Base-by-base conservation (phyloP, 2,113 vertebrate genomes). In the Syngnathus typhle region DNA sequence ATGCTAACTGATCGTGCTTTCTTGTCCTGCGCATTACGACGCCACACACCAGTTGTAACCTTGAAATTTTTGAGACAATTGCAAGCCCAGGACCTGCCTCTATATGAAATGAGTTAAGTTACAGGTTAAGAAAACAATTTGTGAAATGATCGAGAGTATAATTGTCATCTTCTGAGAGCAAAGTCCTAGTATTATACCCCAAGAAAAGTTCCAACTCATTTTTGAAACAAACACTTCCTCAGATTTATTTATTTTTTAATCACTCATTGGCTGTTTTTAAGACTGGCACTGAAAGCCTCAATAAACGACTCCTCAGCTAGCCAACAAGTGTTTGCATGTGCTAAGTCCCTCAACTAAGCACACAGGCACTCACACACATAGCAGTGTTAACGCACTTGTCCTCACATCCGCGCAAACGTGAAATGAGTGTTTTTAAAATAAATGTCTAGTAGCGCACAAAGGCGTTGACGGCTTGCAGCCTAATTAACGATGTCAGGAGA, bases 241-340 rank as follows among this genome's bases (percentile, higher is more conserved):
- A 47, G 15, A 6, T 16, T 46, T 15, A 16, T 15, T 16, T 47
- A 16, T 47, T 47, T 47, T 4, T 16, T 5, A 16, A 47, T 43
- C 15, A 47, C 5, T 47, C 13, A 47, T 47, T 47, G 5, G 1
- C 15, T 15, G 15, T 16, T 69, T 68, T 74, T 70, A 65, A 71
- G 44, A 54, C 9, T 54, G 58, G 75, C 77, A 58, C 70, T 69
- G 3, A 6, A 36, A 15, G 7, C 10, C 13, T 23, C 44, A 23
- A 6, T 62, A 9, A 71, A 71, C 74, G 84, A 85, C 81, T 87
- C 84, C 78, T 86, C 66, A 66, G 84, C 84, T 80, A 71, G 81
- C 74, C 83, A 84, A 79, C 79, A 79, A 83, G 82, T 78, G 64
- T 70, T 67, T 69, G 74, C 61, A 36, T 32, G 55, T 16, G 78